Evolutionary conservation across 2,113 vertebrate species (phyloP).

Genomic region (Spea multiplicata): DNA sequence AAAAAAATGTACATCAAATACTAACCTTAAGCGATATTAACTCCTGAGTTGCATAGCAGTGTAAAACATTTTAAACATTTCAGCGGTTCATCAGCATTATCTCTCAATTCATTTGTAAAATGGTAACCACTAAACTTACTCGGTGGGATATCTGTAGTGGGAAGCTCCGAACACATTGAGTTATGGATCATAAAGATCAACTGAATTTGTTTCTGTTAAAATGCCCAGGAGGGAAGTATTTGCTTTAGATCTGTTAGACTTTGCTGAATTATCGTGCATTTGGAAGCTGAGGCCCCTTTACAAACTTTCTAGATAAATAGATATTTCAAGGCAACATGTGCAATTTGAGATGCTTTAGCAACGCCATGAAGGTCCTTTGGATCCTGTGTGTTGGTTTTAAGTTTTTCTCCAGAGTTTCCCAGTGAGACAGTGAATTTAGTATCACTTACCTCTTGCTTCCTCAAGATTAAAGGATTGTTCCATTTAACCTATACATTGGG

Average conservation of each 20-base stretch:
- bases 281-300: slow-evolving; percentile 19
- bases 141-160: no score
- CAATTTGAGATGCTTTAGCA: slow-evolving; percentile 31
- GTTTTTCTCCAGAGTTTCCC: slow-evolving; percentile 21
- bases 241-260: background rate
- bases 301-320: slow-evolving; percentile 26
- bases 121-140: no score
- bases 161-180: no score
- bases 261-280: slow-evolving; percentile 40
- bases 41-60: no score
- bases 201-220: background rate
- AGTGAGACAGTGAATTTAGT: slow-evolving; percentile 26
- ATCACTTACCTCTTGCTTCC: slow-evolving; percentile 38
- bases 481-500: slow-evolving; percentile 30
- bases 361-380: slow-evolving; percentile 32
- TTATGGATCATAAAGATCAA: no score
- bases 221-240: slow-evolving; percentile 16
- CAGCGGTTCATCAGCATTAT: no score
- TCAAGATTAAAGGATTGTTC: slow-evolving; percentile 36
- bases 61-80: no score
- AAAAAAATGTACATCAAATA: no score
- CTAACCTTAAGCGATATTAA: no score
- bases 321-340: slow-evolving; percentile 37
- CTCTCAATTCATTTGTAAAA: no score
- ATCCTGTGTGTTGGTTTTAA: slow-evolving; percentile 28